Evolutionary conservation across 2,888 invertebrate species (phyloP), one percentile per base, ranked within the genome.

Genomic region (Aproaerema taeniolella): DNA sequence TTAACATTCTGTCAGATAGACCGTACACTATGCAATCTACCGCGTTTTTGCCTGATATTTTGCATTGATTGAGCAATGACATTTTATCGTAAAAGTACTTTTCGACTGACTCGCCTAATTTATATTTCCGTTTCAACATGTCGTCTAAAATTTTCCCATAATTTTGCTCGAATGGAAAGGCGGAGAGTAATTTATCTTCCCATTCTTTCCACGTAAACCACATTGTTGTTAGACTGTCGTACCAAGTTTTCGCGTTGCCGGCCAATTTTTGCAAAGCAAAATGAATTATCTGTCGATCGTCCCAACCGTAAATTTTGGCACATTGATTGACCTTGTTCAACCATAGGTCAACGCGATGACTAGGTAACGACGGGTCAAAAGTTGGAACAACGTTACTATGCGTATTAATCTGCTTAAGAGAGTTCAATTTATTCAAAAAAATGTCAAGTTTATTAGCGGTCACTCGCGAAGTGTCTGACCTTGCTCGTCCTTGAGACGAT

Each of bases 11-110:
- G 24, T 38, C 38, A 1, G 20, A 9, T 10, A 38, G 20, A 2
- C 50, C 50, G 13, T 49, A 32, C 11, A 51, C 33, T 7, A 51
- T 38, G 31, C 52, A 52, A 25, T 49, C 48, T 3, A 52, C 50
- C 2, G 47, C 52, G n/a, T 47, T 41, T 13, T 36, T 39, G 1
- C 47, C 45, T 2, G 6, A 31, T n/a, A 50, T 54, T 10, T 48
- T 45, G 30, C 49, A 54, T n/a, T 43, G 38, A 17, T 46, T 47
- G 2, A 52, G n/a, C 1, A 50, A 28, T 1, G 34, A 11, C 6
- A 52, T 11, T 13, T 49, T 49, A 5, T 50, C 45, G 11, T 49
- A 50, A 26, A 45, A 50, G 31, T 48, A 49, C 24, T 45, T 38
- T 7, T 39, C 33, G 2, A 49, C 28, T 24, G 13, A 35, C 38